Evolutionary conservation across 2,113 vertebrate genomes (phyloP).

Genomic region (Tricholaema leucomelas): DNA sequence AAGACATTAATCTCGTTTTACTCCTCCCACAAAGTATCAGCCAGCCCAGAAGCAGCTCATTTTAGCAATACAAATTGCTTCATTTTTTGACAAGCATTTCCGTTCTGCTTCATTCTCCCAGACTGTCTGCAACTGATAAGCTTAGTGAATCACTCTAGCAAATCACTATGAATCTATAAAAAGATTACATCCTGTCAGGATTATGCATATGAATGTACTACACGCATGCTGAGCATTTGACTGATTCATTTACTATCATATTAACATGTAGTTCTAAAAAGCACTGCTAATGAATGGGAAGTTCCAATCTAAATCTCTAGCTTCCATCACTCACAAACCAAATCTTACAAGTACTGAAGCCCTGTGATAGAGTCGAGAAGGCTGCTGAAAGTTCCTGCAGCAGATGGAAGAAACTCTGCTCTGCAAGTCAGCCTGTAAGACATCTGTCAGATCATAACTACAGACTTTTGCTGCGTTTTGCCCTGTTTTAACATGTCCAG

Average conservation of each 20-base stretch:
- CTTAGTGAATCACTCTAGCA: slow-evolving; percentile 13
- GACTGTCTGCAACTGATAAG: slow-evolving; percentile 65
- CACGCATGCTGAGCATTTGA: background rate
- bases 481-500: background rate
- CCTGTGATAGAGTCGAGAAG: background rate
- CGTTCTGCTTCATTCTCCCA: slow-evolving; percentile 8
- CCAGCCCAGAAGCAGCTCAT: slow-evolving; percentile 30
- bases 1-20: background rate
- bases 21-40: slow-evolving; percentile 13
- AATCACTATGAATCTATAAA: slow-evolving; percentile 26
- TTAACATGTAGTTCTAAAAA: background rate
- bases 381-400: background rate
- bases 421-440: background rate
- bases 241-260: background rate
- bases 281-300: background rate
- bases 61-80: slow-evolving; percentile 17
- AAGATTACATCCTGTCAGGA: background rate
- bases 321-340: rapidly evolving
- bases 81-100: slow-evolving; percentile 51
- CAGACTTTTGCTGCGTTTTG: background rate
- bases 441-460: slow-evolving; percentile 1
- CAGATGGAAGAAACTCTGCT: background rate
- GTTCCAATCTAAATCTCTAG: background rate
- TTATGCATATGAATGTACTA: rapidly evolving
- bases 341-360: background rate